Conservation (phyloP, 2,888 invertebrate genomes). For the Limnephilus auricula region DNA sequence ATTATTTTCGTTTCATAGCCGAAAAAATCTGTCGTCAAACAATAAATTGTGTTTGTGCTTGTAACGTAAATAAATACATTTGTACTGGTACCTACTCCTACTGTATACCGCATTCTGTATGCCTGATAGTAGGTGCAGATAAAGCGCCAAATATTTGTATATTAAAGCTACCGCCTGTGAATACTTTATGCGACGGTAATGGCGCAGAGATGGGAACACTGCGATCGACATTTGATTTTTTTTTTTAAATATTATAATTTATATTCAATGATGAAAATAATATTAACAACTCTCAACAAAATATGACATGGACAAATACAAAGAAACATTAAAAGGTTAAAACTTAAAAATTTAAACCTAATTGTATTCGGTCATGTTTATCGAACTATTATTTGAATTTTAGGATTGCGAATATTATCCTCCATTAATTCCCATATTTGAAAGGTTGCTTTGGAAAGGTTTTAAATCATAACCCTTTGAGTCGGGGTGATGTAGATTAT, state of each 20-base stretch:
- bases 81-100: slow-evolving; percentile 51
- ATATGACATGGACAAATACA: too few relatives aligned
- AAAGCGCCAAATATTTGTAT: slow-evolving; percentile 67
- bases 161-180: slow-evolving; percentile 66
- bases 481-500: too few relatives aligned
- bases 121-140: slow-evolving; percentile 64
- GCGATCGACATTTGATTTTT: background rate
- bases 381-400: too few relatives aligned
- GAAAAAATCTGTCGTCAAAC: slow-evolving; percentile 67
- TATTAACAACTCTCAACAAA: too few relatives aligned
- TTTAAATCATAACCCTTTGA: too few relatives aligned
- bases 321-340: too few relatives aligned
- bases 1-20: slow-evolving; percentile 67
- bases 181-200: slow-evolving; percentile 64
- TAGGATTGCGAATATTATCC: too few relatives aligned
- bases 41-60: slow-evolving; percentile 66
- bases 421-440: too few relatives aligned
- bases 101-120: slow-evolving; percentile 41
- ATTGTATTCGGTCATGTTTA: too few relatives aligned
- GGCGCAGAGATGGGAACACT: slow-evolving; percentile 55
- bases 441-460: too few relatives aligned
- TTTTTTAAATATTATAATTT: background rate
- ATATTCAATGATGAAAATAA: background rate
- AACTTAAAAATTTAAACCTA: too few relatives aligned
- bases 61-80: slow-evolving; percentile 66